Evolutionary conservation across 2,888 invertebrate species (phyloP).

Genomic region (Minunthozetes semirufus): DNA sequence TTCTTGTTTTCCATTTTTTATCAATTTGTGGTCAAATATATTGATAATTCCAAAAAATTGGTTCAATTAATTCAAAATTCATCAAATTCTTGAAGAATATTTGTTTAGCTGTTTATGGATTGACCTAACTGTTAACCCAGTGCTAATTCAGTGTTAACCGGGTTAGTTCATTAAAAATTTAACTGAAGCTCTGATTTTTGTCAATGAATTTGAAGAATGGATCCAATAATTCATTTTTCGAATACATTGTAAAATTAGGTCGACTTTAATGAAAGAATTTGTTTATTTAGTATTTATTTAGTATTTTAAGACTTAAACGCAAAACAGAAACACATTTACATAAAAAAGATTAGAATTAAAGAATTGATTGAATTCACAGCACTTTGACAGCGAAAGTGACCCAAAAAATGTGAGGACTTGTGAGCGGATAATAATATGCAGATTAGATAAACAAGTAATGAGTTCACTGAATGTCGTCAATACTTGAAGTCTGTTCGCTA

Average conservation of each 20-base stretch:
- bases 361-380: neutral
- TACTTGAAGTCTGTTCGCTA: neutral
- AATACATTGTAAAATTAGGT: too few relatives aligned
- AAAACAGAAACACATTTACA: constrained; percentile 19
- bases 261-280: neutral
- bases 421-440: neutral
- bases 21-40: neutral
- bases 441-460: neutral
- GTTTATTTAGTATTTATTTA: neutral
- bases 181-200: too few relatives aligned
- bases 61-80: too few relatives aligned
- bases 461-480: neutral
- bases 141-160: too few relatives aligned
- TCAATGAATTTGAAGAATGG: too few relatives aligned
- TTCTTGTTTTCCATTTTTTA: neutral
- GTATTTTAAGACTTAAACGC: neutral
- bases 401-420: neutral
- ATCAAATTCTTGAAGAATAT: too few relatives aligned
- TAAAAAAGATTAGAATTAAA: neutral
- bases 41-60: too few relatives aligned
- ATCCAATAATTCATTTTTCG: too few relatives aligned
- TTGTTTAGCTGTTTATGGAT: too few relatives aligned
- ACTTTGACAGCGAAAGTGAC: neutral
- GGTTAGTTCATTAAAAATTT: too few relatives aligned
- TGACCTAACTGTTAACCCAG: too few relatives aligned